Conservation (phyloP, 2,113 vertebrate species). For the Ariopsis seemanni region DNA sequence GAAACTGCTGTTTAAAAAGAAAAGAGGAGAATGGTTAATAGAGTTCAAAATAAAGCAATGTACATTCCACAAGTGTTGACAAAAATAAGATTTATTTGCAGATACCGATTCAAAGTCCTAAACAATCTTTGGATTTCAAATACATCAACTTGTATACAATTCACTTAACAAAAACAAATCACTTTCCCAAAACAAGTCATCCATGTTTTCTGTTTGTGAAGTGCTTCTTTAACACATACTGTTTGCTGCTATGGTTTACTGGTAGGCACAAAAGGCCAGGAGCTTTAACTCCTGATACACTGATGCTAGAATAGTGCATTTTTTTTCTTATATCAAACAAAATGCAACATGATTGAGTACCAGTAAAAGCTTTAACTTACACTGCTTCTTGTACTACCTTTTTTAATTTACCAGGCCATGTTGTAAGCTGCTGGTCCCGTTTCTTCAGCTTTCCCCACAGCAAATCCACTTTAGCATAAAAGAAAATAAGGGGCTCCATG, state of each 20-base stretch:
- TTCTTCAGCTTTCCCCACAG: conserved; percentile 94
- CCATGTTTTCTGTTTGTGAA: neutral
- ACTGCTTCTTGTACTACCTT: conserved; percentile 97
- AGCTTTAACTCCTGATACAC: conserved; percentile 37
- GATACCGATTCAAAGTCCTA: conserved; percentile 62
- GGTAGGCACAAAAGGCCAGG: conserved; percentile 35
- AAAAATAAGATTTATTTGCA: conserved; percentile 73
- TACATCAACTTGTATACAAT: conserved; percentile 38
- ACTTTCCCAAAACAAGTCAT: conserved; percentile 33
- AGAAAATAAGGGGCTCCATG: conserved; percentile 98
- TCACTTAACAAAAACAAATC: conserved; percentile 43
- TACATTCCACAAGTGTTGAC: conserved; percentile 58
- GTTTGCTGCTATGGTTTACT: conserved; percentile 25
- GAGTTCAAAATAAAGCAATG: conserved; percentile 62
- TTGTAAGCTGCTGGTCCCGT: conserved; percentile 94
- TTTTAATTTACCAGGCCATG: conserved; percentile 96
- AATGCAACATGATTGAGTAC: conserved; percentile 58
- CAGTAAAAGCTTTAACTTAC: conserved; percentile 68
- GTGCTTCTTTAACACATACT: neutral
- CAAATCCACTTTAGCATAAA: conserved; percentile 99
- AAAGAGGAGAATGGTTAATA: conserved; percentile 76
- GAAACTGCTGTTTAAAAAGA: conserved; percentile 77
- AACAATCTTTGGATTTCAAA: conserved; percentile 60
- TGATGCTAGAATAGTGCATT: conserved; percentile 29
- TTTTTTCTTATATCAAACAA: conserved; percentile 26